Percentiles rank a stretch among this genome's conserved stretches.
Conservation (phyloP, 2,113 vertebrate species). For the Saccopteryx bilineata region DNA sequence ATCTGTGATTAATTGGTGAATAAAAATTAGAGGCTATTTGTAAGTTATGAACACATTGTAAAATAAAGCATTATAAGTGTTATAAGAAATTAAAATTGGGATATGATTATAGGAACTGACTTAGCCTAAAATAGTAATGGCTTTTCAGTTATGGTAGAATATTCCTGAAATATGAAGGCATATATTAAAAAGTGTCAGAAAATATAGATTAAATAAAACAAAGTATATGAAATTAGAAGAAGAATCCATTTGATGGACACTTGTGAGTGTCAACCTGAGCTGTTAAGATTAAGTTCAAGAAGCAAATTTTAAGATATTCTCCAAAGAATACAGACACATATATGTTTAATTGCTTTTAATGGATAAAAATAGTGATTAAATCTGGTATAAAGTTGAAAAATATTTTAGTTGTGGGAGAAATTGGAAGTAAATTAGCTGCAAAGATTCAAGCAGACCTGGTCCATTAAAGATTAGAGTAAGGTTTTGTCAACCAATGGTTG, state of each 20-base stretch:
- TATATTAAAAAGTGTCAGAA: background rate
- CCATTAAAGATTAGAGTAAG: background rate
- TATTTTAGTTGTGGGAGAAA: constrained; percentile 9
- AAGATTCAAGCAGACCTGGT: background rate
- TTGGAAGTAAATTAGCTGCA: background rate
- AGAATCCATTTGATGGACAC: background rate
- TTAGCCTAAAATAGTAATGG: background rate
- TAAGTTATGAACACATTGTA: background rate
- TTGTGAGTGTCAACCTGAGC: background rate
- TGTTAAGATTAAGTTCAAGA: background rate
- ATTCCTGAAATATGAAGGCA: background rate
- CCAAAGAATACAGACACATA: background rate
- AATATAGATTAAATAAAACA: background rate
- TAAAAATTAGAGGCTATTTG: constrained; percentile 47
- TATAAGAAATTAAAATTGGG: background rate
- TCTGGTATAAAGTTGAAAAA: background rate
- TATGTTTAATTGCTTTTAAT: background rate
- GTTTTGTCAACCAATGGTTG: background rate
- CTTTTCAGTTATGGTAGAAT: constrained; percentile 34
- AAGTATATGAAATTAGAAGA: background rate
- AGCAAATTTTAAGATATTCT: background rate
- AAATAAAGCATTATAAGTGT: background rate
- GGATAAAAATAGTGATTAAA: background rate
- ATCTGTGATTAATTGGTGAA: background rate
- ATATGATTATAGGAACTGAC: background rate